Evolutionary conservation across 2,113 vertebrate species (phyloP), one percentile per base, ranked within the genome.

Genomic region (Phylloscopus trochilus): DNA sequence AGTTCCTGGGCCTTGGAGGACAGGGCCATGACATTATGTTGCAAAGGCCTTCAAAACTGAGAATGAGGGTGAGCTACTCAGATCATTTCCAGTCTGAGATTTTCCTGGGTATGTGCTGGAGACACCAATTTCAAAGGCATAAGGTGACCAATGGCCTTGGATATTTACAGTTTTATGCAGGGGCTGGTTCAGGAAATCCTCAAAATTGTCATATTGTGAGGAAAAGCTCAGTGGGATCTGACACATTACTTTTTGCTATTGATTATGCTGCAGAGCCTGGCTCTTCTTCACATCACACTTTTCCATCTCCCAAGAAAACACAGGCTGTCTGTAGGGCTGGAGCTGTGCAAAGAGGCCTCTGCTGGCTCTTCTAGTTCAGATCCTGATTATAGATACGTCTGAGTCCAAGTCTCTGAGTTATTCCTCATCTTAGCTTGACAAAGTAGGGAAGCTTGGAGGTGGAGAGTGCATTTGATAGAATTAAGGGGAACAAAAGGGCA

Each of bases 401-500:
- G n/a, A 88, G 44, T 37, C 39, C 49, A 64, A 56, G 27, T 16
- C 58, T 91, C 31, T 23, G 19, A 60, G 77, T 72, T 86, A 75
- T 92, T 75, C 51, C n/a, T 93, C 47, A 35, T 90, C 23, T 83
- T 83, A 86, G 72, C 39, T 49, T 80, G 43, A 69, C 44, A 58
- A 85, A 35, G 37, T 64, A 73, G 63, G 56, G 64, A 83, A 63
- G 23, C 31, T 55, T 7, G 1, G 59, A 86, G 68, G 46, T 7
- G 1, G 62, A 17, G 69, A 88, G 44, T 76, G 53, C 8, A 6
- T 92, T 80, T 95, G 53, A 95, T 94, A 78, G 59, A 95, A 96
- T 97, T 92, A 96, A 93, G 76, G 53, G 41, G 69, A 89, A 51
- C 83, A 89, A 96, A 94, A 94, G 90, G 76, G 80, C 87, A 77